phyloP scores from a whole-genome alignment of 2,113 vertebrate species.

The Baryphthengus martii region DNA sequence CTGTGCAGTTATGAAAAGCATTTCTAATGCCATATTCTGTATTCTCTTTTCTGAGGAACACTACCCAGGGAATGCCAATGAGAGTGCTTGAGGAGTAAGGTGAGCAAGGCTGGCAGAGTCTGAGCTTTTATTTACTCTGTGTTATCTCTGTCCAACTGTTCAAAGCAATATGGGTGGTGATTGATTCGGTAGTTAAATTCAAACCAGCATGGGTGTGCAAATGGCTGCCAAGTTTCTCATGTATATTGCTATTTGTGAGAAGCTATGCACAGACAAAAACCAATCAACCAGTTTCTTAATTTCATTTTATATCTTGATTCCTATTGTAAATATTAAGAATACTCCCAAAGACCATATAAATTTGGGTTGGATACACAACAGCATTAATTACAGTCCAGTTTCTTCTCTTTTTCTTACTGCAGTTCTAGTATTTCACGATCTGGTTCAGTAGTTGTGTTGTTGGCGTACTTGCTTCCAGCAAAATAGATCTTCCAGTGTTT shows the following conservation, averaged over 20 bases:
- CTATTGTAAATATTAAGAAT: constrained; percentile 44
- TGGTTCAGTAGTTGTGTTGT: neutral
- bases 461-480: neutral
- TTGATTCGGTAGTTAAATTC: constrained; percentile 43
- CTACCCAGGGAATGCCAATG: neutral
- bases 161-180: constrained; percentile 51
- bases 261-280: constrained; percentile 16
- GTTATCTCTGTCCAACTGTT: constrained; percentile 57
- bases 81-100: constrained; percentile 17
- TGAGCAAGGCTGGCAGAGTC: constrained; percentile 29
- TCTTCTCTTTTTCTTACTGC: neutral
- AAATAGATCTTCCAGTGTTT: neutral
- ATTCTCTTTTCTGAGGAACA: neutral
- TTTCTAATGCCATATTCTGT: neutral
- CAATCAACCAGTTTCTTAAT: constrained; percentile 34
- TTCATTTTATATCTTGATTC: constrained; percentile 51
- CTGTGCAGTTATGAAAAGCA: neutral
- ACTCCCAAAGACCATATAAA: neutral
- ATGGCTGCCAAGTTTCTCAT: constrained; percentile 47
- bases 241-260: constrained; percentile 34
- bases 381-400: constrained; percentile 6
- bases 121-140: constrained; percentile 38
- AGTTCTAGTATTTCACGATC: neutral
- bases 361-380: constrained; percentile 49
- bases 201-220: constrained; percentile 34